These are phyloP conservation scores for Brachyalestes nurse DNA, from an alignment of 2,797 vertebrate genomes.

Conservation along the genomic window DNA sequence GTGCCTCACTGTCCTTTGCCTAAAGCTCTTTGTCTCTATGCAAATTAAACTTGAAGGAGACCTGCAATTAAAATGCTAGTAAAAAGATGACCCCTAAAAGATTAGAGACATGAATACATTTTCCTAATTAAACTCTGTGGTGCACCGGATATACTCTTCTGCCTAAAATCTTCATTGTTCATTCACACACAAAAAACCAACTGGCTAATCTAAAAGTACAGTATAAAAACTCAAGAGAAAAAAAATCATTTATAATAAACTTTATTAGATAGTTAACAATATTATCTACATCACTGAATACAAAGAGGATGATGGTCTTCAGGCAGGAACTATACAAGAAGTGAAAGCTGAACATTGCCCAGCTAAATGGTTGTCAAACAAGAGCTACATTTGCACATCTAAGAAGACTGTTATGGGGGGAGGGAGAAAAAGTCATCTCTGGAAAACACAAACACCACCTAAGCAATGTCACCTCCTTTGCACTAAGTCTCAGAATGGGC, in stretches of 20 bases:
- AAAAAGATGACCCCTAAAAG: too few species aligned
- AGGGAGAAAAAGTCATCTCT: conserved; percentile 52
- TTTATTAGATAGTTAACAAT: conserved; percentile 89
- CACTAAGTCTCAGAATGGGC: conserved; percentile 56
- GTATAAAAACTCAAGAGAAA: not conserved
- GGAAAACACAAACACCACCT: conserved; percentile 65
- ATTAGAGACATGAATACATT: too few species aligned
- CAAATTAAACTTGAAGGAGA: too few species aligned
- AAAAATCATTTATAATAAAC: conserved; percentile 81
- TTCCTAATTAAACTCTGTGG: too few species aligned
- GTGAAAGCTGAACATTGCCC: conserved; percentile 62
- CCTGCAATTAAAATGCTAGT: too few species aligned
- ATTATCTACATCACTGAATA: conserved; percentile 87
- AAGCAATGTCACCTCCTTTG: conserved; percentile 62
- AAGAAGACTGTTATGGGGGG: conserved; percentile 61
- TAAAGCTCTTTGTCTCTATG: too few species aligned
- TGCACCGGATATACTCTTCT: too few species aligned
- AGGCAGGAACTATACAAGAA: conserved; percentile 72
- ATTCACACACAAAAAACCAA: not conserved
- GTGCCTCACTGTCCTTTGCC: too few species aligned
- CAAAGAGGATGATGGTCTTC: conserved; percentile 83
- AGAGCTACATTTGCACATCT: conserved; percentile 64
- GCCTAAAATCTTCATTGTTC: too few species aligned
- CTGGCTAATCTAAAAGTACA: not conserved
- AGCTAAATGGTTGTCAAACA: conserved; percentile 60